Conservation (phyloP, 2,888 invertebrate genomes). For the Sericinus montela region DNA sequence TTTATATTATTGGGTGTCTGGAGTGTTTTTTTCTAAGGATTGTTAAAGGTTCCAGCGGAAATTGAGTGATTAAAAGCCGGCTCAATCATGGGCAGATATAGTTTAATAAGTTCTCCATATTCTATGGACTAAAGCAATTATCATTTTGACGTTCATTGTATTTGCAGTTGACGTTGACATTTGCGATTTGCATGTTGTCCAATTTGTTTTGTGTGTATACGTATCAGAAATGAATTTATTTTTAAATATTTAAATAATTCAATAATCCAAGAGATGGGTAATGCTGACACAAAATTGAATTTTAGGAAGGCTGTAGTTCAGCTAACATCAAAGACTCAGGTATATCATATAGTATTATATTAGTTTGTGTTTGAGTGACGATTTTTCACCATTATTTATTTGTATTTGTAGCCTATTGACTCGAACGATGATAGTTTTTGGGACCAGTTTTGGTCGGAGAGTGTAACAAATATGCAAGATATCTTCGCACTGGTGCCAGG, state of each 20-base stretch:
- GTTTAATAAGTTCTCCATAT: too few species aligned
- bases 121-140: too few species aligned
- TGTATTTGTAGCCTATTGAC: slow-evolving; percentile 90
- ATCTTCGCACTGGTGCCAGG: slow-evolving; percentile 98
- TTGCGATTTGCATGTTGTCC: slow-evolving; percentile 39
- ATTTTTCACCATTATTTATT: slow-evolving; percentile 38
- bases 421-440: slow-evolving; percentile 95
- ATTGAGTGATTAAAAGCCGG: too few species aligned
- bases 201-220: slow-evolving; percentile 46
- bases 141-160: not conserved
- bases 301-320: slow-evolving; percentile 99
- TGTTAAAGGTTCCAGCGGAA: too few species aligned
- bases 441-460: slow-evolving; percentile 99
- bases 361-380: slow-evolving; percentile 22
- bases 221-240: slow-evolving; percentile 53
- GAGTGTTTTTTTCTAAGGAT: too few species aligned
- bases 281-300: slow-evolving; percentile 98
- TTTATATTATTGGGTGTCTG: too few species aligned
- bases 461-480: slow-evolving; percentile 95
- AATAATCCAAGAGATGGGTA: slow-evolving; percentile 87
- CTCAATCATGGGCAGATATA: too few species aligned
- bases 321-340: slow-evolving; percentile 97
- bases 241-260: slow-evolving; percentile 39
- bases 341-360: slow-evolving; percentile 50
- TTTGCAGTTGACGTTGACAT: slow-evolving; percentile 20